A percentile compares a stretch with the other conserved stretches of the same genome.
phyloP scores from a whole-genome alignment of 1,140 invertebrate genomes.

The Zaprionus inermis region DNA sequence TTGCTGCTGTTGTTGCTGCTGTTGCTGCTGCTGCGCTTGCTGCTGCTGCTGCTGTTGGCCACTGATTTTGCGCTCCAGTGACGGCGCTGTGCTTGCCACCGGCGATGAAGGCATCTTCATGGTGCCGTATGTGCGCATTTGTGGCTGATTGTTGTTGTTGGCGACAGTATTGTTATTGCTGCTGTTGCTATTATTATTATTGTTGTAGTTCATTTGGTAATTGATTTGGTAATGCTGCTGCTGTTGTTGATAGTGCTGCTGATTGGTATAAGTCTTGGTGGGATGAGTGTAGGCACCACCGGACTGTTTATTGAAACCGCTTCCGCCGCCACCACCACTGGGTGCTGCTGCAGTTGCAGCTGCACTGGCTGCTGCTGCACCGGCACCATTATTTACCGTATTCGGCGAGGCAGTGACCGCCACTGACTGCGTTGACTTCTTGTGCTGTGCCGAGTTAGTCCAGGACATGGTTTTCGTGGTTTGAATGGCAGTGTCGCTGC shows the following conservation, averaged over 20 bases:
- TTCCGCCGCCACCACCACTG: conserved; percentile 2
- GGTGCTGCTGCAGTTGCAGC: conserved; percentile 16
- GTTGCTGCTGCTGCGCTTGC: conserved; percentile 36
- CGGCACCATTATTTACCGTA: conserved; percentile 63
- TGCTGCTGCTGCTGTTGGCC: conserved; percentile 39
- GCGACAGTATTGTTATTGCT: conserved; percentile 44
- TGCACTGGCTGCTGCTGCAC: conserved; percentile 9
- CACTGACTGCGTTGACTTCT: conserved; percentile 80
- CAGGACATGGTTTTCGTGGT: conserved; percentile 81
- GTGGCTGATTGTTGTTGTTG: conserved; percentile 57
- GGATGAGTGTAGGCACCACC: conserved; percentile 43
- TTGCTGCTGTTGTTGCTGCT: conserved; percentile 38
- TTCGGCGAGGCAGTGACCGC: conserved; percentile 80
- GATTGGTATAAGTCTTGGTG: conserved; percentile 57
- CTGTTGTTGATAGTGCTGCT: conserved; percentile 67
- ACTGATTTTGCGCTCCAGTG: conserved; percentile 68
- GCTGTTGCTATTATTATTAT: conserved; percentile 50
- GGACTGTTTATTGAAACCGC: conserved; percentile 29
- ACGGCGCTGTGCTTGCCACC: conserved; percentile 63
- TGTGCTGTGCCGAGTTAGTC: conserved; percentile 79
- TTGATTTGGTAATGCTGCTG: conserved; percentile 53
- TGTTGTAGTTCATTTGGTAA: conserved; percentile 55
- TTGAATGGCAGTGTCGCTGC: conserved; percentile 71
- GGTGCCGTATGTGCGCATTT: conserved; percentile 75
- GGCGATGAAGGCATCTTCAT: conserved; percentile 82